Evolutionary conservation across 1,140 invertebrate species (phyloP).

Genomic region (Neodiprion fabricii): DNA sequence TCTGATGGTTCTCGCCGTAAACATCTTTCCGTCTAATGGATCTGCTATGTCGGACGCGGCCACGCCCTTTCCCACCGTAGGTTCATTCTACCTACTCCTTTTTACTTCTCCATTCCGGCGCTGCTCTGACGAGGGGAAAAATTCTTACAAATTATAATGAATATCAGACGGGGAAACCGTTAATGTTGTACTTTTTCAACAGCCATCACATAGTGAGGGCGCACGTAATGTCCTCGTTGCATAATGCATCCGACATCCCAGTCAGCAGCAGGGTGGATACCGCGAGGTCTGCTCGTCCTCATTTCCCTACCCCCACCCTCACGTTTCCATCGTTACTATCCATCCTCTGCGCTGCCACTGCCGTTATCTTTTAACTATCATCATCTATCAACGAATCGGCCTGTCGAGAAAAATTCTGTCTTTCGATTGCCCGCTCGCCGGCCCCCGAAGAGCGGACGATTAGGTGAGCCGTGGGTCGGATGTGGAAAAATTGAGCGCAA

Average conservation of each 20-base stretch:
- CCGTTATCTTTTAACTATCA: neutral
- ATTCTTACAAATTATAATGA: neutral
- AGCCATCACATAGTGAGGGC: neutral
- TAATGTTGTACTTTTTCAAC: neutral
- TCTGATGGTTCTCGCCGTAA: too few relatives aligned
- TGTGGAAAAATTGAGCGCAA: neutral
- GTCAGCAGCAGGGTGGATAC: neutral
- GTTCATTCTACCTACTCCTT: neutral
- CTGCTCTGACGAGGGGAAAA: neutral
- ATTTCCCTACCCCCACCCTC: neutral
- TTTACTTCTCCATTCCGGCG: neutral
- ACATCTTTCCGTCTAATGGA: too few relatives aligned
- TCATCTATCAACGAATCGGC: neutral
- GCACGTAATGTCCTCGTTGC: neutral
- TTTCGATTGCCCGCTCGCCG: neutral
- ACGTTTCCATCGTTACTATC: neutral
- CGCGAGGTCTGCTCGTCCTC: neutral
- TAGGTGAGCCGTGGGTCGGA: neutral
- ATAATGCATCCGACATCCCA: neutral
- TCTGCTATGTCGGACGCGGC: too few relatives aligned
- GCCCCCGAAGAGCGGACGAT: neutral
- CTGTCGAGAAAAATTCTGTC: too few relatives aligned
- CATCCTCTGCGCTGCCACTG: neutral
- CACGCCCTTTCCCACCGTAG: too few relatives aligned
- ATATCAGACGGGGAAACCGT: neutral